Conservation (phyloP, 2,797 vertebrate genomes). For the Denticeps clupeoides region DNA sequence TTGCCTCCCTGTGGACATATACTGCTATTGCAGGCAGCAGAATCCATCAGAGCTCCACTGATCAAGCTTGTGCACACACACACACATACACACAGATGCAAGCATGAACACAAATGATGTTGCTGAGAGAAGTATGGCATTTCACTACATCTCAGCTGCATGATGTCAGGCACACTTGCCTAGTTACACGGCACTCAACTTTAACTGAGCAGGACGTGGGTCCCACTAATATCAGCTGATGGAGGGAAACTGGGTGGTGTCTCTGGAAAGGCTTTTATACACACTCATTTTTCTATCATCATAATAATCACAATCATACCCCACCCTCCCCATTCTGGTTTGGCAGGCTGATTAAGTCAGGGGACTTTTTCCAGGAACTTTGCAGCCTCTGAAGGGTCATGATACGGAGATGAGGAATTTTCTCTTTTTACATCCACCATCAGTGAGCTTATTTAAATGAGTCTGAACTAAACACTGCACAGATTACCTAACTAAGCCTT, state of each 20-base stretch:
- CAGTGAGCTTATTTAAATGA: constrained; percentile 1
- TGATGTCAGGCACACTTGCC: constrained; percentile 35
- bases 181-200: constrained; percentile 36
- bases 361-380: constrained; percentile 2
- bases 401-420: no score
- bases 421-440: no score
- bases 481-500: no score
- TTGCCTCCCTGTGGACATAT: constrained; percentile 52
- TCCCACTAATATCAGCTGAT: constrained; percentile 36
- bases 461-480: constrained; percentile 5
- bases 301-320: no score
- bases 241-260: constrained; percentile 24
- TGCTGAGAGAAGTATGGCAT: constrained; percentile 22
- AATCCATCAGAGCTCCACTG: background rate
- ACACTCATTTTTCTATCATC: constrained; percentile 7
- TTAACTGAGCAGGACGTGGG: constrained; percentile 32
- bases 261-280: background rate
- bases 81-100: no score
- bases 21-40: constrained; percentile 10
- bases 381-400: background rate
- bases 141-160: constrained; percentile 28
- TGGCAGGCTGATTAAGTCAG: constrained; percentile 1
- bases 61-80: constrained; percentile 15
- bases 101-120: no score
- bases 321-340: background rate